Evolutionary conservation across 2,888 invertebrate genomes (phyloP).

Genomic region (Scrobipalpa atriplicella): DNA sequence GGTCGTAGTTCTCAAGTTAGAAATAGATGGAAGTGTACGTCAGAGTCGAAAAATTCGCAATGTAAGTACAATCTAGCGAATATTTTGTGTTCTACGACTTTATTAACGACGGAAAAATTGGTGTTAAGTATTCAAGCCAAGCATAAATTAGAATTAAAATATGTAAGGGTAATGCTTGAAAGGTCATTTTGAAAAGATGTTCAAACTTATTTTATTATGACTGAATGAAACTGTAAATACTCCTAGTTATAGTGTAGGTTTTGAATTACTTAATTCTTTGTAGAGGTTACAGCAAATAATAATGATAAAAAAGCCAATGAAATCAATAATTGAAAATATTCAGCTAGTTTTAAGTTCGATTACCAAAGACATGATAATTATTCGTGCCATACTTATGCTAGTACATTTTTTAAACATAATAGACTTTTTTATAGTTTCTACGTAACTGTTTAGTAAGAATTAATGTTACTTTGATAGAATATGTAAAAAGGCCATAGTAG

Average conservation of each 20-base stretch:
- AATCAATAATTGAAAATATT: conserved; percentile 21
- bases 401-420: conserved; percentile 9
- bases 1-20: too few species aligned
- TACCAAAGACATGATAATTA: conserved; percentile 31
- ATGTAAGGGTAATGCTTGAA: background rate
- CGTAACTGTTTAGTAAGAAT: background rate
- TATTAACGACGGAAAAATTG: background rate
- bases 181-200: conserved; percentile 28
- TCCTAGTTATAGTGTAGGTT: conserved; percentile 53
- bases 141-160: background rate
- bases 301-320: conserved; percentile 36
- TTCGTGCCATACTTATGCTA: conserved; percentile 32
- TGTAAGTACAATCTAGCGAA: too few species aligned
- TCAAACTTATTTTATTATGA: conserved; percentile 50
- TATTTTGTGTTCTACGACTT: background rate
- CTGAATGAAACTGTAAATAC: conserved; percentile 66
- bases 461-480: background rate
- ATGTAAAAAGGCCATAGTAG: background rate
- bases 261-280: conserved; percentile 46
- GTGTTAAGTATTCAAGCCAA: background rate
- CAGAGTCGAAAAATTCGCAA: too few species aligned
- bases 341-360: conserved; percentile 23
- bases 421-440: background rate
- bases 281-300: conserved; percentile 48
- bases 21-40: too few species aligned